phyloP scores from a whole-genome alignment of 2,797 vertebrate genomes.

The Gymnoscopelus braueri region DNA sequence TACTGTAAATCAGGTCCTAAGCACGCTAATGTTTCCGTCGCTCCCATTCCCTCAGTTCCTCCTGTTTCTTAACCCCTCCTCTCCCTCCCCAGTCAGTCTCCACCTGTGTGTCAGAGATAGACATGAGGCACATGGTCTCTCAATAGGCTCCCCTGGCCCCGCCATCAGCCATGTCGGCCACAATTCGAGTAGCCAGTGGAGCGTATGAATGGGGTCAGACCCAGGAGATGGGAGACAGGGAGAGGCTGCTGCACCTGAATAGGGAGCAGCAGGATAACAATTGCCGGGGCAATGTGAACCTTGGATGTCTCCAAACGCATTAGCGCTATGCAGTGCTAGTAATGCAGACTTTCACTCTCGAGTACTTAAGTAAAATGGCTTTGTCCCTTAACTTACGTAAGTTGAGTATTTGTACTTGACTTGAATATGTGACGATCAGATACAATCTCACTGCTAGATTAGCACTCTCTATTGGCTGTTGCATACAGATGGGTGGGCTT shows the following conservation, averaged over 20 bases:
- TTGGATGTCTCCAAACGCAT: slow-evolving; percentile 35
- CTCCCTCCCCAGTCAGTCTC: background rate
- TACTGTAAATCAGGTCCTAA: too few relatives aligned
- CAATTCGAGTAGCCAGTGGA: slow-evolving; percentile 39
- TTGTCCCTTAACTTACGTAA: too few relatives aligned
- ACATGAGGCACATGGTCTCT: slow-evolving; percentile 27
- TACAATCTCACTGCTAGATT: too few relatives aligned
- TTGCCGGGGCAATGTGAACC: slow-evolving; percentile 50
- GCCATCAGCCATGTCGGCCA: slow-evolving; percentile 33
- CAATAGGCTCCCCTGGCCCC: background rate
- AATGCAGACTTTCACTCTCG: slow-evolving; percentile 11
- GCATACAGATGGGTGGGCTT: too few relatives aligned
- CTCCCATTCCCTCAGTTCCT: background rate
- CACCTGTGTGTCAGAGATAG: slow-evolving; percentile 28
- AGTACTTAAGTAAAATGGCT: background rate
- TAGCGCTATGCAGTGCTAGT: slow-evolving; percentile 19
- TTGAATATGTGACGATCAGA: too few relatives aligned
- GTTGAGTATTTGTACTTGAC: too few relatives aligned
- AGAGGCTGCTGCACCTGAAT: slow-evolving; percentile 40
- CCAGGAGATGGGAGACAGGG: slow-evolving; percentile 38
- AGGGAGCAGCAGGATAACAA: slow-evolving; percentile 46
- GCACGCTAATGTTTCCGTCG: background rate
- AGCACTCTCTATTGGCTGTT: too few relatives aligned
- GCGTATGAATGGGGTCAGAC: slow-evolving; percentile 63
- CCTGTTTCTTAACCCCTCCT: background rate